Evolutionary conservation across 1,140 invertebrate genomes (phyloP), one percentile per base, ranked within the genome.

Genomic region (Penaeus vannamei): DNA sequence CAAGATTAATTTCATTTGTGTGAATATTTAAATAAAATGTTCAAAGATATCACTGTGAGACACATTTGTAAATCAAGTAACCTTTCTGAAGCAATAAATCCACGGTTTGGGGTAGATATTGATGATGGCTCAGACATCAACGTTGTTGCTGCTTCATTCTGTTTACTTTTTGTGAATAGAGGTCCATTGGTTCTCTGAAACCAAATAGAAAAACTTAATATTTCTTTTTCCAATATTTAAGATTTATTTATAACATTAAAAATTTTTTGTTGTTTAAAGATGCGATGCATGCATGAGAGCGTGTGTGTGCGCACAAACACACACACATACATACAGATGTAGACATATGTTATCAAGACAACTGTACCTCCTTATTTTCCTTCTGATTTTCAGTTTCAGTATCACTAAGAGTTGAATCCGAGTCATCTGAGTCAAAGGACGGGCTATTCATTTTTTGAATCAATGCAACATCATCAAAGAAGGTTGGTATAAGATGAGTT

Each of bases 401-500:
- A 26, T 60, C 46, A 62, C 59, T 59, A 23, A 53, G 17, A 46
- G 59, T 19, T n/a, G 69, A 79, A 42, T 76, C 76, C 19, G 69
- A 42, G 85, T 86, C 53, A 53, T 53, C 69, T 61, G 69, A 76
- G 20, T 59, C 66, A 32, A 86, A 80, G 85, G 85, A 77, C 29
- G 76, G 76, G 62, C 60, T 79, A 42, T 84, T 84, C 82, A 84
- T 66, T 46, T 84, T 84, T 42, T 69, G 82, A 69, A 84, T 69
- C 36, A 59, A 69, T 17, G 80, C 42, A 23, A 87, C 62, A n/a
- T 88, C 82, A 61, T 87, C 76, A 60, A 62, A 66, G n/a, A 90
- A 82, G 19, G 85, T 87, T 69, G 81, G 87, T 64, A 91, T 90
- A 23, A 90, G 26, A 22, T 72, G 62, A 12, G 61, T 66, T 23